Conservation (phyloP, 1,140 invertebrate genomes). For the Drosophila trapezifrons region DNA sequence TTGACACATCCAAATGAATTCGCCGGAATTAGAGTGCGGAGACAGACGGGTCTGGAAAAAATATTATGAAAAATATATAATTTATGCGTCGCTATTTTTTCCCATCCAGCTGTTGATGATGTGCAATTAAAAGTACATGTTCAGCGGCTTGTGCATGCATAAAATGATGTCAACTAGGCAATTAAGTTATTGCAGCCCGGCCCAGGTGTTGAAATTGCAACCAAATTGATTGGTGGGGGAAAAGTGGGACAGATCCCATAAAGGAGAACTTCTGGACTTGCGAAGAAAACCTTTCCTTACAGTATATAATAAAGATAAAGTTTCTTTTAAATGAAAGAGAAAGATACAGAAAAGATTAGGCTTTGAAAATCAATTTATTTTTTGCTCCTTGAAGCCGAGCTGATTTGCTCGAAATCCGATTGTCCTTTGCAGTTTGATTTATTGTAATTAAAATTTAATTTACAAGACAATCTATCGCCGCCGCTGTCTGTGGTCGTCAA, state of each 20-base stretch:
- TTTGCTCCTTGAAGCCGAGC: not conserved
- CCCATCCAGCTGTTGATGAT: slow-evolving; percentile 36
- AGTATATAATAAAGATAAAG: too few relatives aligned
- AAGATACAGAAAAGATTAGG: too few relatives aligned
- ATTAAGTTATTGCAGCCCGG: slow-evolving; percentile 36
- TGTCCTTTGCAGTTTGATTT: slow-evolving; percentile 44
- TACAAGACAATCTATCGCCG: slow-evolving; percentile 24
- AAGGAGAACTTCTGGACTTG: too few relatives aligned
- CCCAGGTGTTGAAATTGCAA: slow-evolving; percentile 30
- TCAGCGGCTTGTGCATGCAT: slow-evolving; percentile 17
- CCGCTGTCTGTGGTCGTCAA: slow-evolving; percentile 7
- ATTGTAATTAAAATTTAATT: slow-evolving; percentile 64
- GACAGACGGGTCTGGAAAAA: slow-evolving; percentile 7
- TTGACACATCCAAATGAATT: slow-evolving; percentile 29
- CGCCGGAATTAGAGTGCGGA: slow-evolving; percentile 20
- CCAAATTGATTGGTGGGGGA: slow-evolving; percentile 13
- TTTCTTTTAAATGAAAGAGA: too few relatives aligned
- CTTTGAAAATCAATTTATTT: not conserved
- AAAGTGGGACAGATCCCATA: too few relatives aligned
- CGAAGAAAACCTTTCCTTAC: not conserved
- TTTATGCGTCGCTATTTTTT: slow-evolving; percentile 34
- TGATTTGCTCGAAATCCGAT: too few relatives aligned
- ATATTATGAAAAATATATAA: slow-evolving; percentile 37
- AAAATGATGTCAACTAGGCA: slow-evolving; percentile 54
- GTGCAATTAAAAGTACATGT: slow-evolving; percentile 49